Percentiles rank a stretch among this genome's conserved stretches.
These are phyloP conservation scores for Sus scrofa DNA, from an alignment of 2,113 vertebrate genomes.

Conservation along the genomic window DNA sequence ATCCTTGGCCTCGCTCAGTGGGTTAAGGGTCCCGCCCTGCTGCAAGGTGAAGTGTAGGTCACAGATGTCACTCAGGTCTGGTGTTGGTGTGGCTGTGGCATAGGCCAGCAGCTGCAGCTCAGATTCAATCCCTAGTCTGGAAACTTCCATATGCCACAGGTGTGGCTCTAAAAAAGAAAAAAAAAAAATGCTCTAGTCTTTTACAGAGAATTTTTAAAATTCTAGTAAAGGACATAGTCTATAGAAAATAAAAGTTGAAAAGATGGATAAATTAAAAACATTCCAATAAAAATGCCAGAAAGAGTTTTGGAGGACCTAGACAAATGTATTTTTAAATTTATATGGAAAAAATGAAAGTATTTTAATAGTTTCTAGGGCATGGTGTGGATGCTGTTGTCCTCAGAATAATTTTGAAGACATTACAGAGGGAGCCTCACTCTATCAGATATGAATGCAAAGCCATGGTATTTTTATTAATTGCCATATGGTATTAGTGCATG, in stretches of 20 bases:
- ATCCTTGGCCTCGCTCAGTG: no score
- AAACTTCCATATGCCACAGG: no score
- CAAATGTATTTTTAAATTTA: neutral
- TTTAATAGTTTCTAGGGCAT: neutral
- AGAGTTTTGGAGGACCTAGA: neutral
- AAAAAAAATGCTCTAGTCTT: no score
- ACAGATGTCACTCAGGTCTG: no score
- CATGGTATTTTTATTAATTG: neutral
- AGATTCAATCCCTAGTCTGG: no score
- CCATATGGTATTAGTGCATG: neutral
- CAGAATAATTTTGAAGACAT: neutral
- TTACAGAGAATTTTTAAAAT: neutral
- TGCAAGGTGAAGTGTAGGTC: no score
- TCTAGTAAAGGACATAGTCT: neutral
- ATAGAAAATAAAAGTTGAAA: neutral
- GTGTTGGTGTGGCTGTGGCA: no score
- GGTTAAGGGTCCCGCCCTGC: no score
- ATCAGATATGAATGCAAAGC: neutral
- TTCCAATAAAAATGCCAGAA: neutral
- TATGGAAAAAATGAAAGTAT: neutral
- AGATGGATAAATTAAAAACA: neutral
- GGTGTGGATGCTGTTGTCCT: neutral
- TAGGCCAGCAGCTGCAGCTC: no score
- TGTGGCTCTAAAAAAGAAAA: no score
- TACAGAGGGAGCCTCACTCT: neutral